Conservation (phyloP, 2,888 invertebrate species). For the Gandaritis pyraliata region DNA sequence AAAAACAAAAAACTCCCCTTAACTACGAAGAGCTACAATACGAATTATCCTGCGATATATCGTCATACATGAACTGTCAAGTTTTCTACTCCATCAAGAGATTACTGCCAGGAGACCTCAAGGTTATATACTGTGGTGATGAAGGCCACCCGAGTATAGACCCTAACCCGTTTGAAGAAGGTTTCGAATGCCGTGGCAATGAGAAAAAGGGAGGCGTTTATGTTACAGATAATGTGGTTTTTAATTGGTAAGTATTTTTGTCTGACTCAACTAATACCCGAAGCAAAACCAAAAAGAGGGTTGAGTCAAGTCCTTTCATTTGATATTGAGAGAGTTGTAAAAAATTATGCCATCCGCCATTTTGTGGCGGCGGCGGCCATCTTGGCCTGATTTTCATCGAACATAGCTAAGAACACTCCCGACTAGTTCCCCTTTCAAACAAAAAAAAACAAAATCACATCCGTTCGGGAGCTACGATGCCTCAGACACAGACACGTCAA, state of each 20-base stretch:
- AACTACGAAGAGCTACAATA: conserved; percentile 73
- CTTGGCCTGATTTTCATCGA: no score
- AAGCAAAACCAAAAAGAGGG: no score
- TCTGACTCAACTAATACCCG: background rate
- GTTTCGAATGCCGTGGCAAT: conserved; percentile 85
- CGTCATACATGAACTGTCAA: conserved; percentile 89
- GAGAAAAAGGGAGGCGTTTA: conserved; percentile 91
- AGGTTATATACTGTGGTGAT: conserved; percentile 86
- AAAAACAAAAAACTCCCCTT: conserved; percentile 53
- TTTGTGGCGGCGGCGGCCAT: no score
- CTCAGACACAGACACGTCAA: no score
- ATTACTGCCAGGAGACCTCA: conserved; percentile 93
- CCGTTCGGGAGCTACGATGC: no score
- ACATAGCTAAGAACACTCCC: no score
- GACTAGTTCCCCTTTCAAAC: no score
- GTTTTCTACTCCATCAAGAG: conserved; percentile 92
- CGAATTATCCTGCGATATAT: conserved; percentile 87
- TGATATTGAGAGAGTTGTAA: no score
- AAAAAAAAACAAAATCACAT: no score
- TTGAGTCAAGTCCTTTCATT: no score
- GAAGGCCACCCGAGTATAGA: conserved; percentile 74
- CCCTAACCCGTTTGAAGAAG: conserved; percentile 89
- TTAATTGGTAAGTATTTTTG: conserved; percentile 81
- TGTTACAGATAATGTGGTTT: conserved; percentile 92
- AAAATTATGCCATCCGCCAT: no score